Base-by-base conservation (phyloP, 2,797 vertebrate species). In the Sebastes diploproa region DNA sequence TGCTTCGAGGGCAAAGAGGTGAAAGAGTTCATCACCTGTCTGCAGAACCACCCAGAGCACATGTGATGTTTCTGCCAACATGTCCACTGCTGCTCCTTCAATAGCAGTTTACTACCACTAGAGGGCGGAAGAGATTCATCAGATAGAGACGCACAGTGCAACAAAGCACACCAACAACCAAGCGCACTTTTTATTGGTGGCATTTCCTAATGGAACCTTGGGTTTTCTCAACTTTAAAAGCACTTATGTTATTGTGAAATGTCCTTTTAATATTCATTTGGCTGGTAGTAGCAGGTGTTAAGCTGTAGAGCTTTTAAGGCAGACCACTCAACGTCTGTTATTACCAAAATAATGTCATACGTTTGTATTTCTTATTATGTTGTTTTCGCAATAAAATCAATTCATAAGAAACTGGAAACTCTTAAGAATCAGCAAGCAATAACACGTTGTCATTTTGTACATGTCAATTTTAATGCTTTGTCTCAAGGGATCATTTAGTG, bases 11-110 rank as follows among this genome's bases (percentile, higher is more conserved):
- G 96, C 7, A 95, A 82, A 29, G 86, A 92, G 0, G 89, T 97
- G 85, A 92, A 95, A 42, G 95, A 97, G 36, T 97, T 98, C 89
- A 95, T 97, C 91, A 62, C 25, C 58, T 97, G 97, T 74, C 95
- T 98, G 88, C 96, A 97, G 92, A 96, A 95, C 79, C 97, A 98
- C 72, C 97, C 97, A 0, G 92, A 97, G 68, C 97, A 97, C 88
- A 86, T 95, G 80, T 95, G 82, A 95, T 0, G 27, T 6, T 13
- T 23, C 14, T 18, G 34, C 55, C 32, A 2, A 52, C 54, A 1
- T 1, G 55, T 16, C 29, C 22, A 10, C 52, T 4, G 10, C 42
- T 30, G 61, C 65, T 16, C 59, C 82, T 77, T 5, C 64, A 73
- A 2, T 76, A 12, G 30, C 76, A 9, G 2, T 12, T 14, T 32